Evolutionary conservation across 2,113 vertebrate genomes (phyloP), one percentile per base, ranked within the genome.

Genomic region (Apodemus sylvaticus): DNA sequence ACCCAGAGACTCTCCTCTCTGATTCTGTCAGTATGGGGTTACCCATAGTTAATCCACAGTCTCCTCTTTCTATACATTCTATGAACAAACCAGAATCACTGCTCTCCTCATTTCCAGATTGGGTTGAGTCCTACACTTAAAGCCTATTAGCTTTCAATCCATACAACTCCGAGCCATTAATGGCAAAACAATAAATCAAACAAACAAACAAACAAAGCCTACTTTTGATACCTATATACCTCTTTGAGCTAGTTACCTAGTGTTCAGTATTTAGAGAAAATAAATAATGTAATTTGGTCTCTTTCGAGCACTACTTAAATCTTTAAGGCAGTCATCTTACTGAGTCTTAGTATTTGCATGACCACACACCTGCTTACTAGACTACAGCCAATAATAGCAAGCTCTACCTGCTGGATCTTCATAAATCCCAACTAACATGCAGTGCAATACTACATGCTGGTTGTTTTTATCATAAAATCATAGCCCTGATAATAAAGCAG

Each of bases 401-500:
- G 55, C 81, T 70, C 29, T 73, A 39, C 79, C 94, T 93, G 45
- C 55, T 94, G 77, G 31, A 79, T n/a, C 13, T 93, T 95, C 82
- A 4, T 83, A 94, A 96, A 31, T 22, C 42, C n/a, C 62, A 55
- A 31, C 58, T 83, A 94, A 79, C 4, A 82, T 16, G 74, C 22
- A 90, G 48, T 20, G 91, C 5, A 39, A 71, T 39, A 76, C 45
- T 92, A 45, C 82, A 20, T 79, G 55, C 68, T 86, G 29, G 79
- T 89, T 88, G 29, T 14, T 96, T 45, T 34, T 39, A 92, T 90
- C 91, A 51, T 51, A 81, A 94, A 95, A 66, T 48, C 29, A 77
- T 71, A 64, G 24, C 31, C 55, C 39, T 48, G 83, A 39, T 51
- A 86, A 94, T 91, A 53, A 95, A 91, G 45, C 73, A 68, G 88